A percentile compares a stretch with the other conserved stretches of the same genome.
phyloP scores from a whole-genome alignment of 2,797 vertebrate genomes.

The Enteromius thamalakanensis region DNA sequence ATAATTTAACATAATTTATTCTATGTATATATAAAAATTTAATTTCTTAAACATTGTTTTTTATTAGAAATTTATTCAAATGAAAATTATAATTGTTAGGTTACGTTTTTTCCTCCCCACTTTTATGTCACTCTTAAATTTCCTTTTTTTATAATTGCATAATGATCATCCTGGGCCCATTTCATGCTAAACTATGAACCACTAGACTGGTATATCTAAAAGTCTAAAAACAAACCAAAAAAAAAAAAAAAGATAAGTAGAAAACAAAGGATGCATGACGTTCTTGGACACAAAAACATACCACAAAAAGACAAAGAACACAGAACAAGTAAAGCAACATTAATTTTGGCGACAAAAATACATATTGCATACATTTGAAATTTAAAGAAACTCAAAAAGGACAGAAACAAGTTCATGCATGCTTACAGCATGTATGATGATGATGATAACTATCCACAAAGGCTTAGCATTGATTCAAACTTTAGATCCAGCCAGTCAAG shows the following conservation, averaged over 20 bases:
- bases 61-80: too few species aligned
- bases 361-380: constrained; percentile 4
- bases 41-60: neutral
- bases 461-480: constrained; percentile 60
- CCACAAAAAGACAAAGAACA: neutral
- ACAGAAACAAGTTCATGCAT: constrained; percentile 17
- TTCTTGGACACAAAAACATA: neutral
- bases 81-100: neutral
- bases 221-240: too few species aligned
- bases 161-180: neutral
- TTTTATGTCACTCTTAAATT: neutral
- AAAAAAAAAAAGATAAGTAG: neutral
- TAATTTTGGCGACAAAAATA: neutral
- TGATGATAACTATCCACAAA: constrained; percentile 59
- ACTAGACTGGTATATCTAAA: neutral
- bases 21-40: neutral
- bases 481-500: constrained; percentile 34
- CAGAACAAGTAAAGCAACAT: constrained; percentile 10
- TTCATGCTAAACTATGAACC: neutral
- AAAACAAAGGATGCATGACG: neutral
- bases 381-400: neutral
- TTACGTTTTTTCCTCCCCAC: neutral
- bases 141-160: neutral
- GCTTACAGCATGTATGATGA: constrained; percentile 39
- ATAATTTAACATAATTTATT: neutral